A percentile compares a stretch with the other conserved stretches of the same genome.
These are phyloP conservation scores for Deroplatys truncata DNA, from an alignment of 2,888 invertebrate genomes.

Conservation along the genomic window DNA sequence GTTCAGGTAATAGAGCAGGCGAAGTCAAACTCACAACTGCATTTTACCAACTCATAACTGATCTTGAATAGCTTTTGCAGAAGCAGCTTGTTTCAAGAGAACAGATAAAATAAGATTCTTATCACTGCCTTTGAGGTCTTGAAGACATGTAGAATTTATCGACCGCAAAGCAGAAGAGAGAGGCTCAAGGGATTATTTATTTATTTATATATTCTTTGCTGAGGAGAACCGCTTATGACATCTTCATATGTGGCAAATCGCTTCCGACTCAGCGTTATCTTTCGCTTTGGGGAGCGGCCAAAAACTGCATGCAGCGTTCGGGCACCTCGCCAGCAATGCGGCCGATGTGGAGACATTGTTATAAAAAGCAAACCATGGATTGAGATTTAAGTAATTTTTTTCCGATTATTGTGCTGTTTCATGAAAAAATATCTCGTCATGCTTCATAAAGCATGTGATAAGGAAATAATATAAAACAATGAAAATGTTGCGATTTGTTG, in stretches of 20 bases:
- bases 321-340: neutral
- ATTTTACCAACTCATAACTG: too few relatives aligned
- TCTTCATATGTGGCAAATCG: neutral
- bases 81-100: too few relatives aligned
- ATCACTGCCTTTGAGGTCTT: neutral
- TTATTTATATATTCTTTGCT: neutral
- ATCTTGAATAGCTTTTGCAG: too few relatives aligned
- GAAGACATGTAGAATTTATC: neutral
- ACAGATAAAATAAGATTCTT: too few relatives aligned
- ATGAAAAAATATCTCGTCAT: neutral
- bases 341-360: neutral
- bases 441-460: neutral
- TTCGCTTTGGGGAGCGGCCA: neutral
- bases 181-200: neutral
- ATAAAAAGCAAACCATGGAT: neutral
- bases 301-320: neutral
- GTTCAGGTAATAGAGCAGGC: too few relatives aligned
- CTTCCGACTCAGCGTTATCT: neutral
- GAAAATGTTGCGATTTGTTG: neutral
- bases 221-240: neutral
- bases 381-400: neutral
- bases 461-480: neutral
- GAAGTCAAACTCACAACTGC: too few relatives aligned
- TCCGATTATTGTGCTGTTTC: neutral
- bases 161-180: neutral